Base-by-base conservation (phyloP, 2,113 vertebrate genomes). In the Dromiciops gliroides region DNA sequence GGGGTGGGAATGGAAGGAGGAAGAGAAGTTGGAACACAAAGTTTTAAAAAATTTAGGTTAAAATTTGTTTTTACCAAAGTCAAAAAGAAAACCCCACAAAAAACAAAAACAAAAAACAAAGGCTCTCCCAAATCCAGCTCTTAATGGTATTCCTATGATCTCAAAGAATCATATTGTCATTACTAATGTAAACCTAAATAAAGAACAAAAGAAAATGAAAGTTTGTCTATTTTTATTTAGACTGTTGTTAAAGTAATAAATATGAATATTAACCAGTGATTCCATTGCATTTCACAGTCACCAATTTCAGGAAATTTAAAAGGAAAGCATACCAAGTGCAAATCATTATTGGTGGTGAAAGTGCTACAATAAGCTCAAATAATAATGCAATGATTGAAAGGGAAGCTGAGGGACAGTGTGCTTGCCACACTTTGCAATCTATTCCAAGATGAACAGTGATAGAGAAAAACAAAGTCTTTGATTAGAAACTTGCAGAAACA, bases 381-480 rank as follows among this genome's bases (percentile, higher is more conserved):
- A 51, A 90, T 92, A 51, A 28, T 53, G 50, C 24, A 53, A 37
- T 90, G n/a, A 92, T 44, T 89, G 90, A 83, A 95, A 95, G 47
- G 90, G 48, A 92, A 91, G 14, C 52, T 92, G 83, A 93, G 19
- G 11, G n/a, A 44, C 0, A 47, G 23, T 56, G 52, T 67, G 90
- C 24, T 56, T 56, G 75, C 12, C 92, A 88, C 75, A 1, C 37
- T 67, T 93, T 91, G 23, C 48, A 37, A 89, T 56, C n/a, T 89
- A 53, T 56, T 91, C 89, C 67, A 91, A 92, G 51, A 83, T 51
- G 95, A 96, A 93, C 26, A 48, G 37, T 75, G 16, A n/a, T 22
- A 44, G 94, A 88, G 26, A 88, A 47, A 44, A 91, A 92, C 7
- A 75, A 67, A 95, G 16, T 50, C 0, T 8, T 1, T 47, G 49